Conservation (phyloP, 2,113 vertebrate genomes). For the Vulpes lagopus region DNA sequence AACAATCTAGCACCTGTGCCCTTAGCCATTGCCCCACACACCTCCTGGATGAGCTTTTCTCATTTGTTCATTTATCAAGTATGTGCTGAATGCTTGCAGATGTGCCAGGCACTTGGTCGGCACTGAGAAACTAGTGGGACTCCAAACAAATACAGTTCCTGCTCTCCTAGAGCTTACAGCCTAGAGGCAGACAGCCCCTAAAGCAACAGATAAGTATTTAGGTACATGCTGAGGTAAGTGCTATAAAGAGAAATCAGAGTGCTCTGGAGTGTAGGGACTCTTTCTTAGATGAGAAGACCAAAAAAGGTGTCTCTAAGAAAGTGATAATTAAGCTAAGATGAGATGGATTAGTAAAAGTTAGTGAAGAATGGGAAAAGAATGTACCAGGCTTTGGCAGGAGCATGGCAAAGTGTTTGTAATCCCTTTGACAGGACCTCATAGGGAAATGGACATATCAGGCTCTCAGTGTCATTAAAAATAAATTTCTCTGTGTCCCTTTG, state of each 20-base stretch:
- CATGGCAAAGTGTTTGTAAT: constrained; percentile 51
- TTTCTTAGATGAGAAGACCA: constrained; percentile 40
- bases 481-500: background rate
- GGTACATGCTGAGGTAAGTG: background rate
- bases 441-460: background rate
- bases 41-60: background rate
- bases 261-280: background rate
- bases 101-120: background rate
- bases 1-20: background rate
- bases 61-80: background rate
- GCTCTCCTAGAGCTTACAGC: background rate
- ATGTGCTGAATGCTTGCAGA: background rate
- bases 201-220: background rate
- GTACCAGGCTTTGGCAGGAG: constrained; percentile 38
- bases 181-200: background rate
- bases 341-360: constrained; percentile 62
- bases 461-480: background rate
- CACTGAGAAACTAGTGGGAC: background rate
- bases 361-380: constrained; percentile 33
- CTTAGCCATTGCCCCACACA: background rate
- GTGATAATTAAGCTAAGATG: constrained; percentile 69
- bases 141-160: background rate
- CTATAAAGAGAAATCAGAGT: background rate
- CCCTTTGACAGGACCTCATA: constrained; percentile 30
- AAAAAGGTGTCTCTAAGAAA: constrained; percentile 45